Evolutionary conservation across 2,113 vertebrate species (phyloP), one percentile per base, ranked within the genome.

Genomic region (Sinocyclocheilus maitianheensis): DNA sequence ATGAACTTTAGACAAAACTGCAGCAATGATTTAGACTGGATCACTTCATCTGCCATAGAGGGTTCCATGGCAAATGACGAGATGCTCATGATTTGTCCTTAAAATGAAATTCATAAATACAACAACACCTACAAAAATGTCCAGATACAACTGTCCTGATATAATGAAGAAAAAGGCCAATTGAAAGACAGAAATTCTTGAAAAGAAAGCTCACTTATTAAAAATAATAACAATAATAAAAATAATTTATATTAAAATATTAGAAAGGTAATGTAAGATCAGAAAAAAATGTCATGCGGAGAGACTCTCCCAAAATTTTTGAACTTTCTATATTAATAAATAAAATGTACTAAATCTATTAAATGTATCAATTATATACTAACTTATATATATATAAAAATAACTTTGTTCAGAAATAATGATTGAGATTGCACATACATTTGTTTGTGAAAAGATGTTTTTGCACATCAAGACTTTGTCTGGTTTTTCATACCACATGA

Each of bases 1-100:
- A 78, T 72, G n/a, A 72, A n/a, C 8, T 40, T 84, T 43, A 40
- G 22, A 80, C 34, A 62, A 62, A 79, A 22, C 34, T 20, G 60
- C 79, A 65, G 79, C 62, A 65, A 48, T 48, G 37, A 65, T 67
- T 65, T 43, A 65, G 0, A 62, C 10, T 24, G 34, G 24, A 43
- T 65, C 22, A 48, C n/a, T 81, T 65, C 4, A 18, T 65, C 40
- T 20, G 40, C 14, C 22, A 11, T 3, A 48, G 43, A 48, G 69
- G 40, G n/a, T 76, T 24, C 22, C 22, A 24, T 75, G 22, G 40
- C 13, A 48, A 76, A 76, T 48, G 22, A 46, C 3, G 72, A 43
- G 4, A 72, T 72, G 18, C 20, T 12, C 18, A 22, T 40, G 40
- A 13, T 74, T 6, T 43, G 40, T 74, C 11, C 5, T 74, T 46